Evolutionary conservation across 1,140 invertebrate genomes (phyloP).

Genomic region (Sarcophaga bullata): DNA sequence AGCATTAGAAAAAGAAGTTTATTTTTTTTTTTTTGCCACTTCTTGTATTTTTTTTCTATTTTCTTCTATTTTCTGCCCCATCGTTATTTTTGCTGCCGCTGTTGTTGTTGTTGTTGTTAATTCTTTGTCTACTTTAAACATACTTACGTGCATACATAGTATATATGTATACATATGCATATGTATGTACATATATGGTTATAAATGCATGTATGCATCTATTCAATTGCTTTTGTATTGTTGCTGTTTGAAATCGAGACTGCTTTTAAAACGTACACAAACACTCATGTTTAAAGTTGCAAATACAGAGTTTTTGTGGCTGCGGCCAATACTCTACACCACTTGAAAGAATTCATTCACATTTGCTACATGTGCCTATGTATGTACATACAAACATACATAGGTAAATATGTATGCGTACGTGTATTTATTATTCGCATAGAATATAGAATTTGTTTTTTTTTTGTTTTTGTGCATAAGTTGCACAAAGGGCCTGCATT

Average conservation of each 20-base stretch:
- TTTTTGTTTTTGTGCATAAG: background rate
- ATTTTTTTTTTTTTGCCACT: too few species aligned
- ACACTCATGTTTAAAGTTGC: background rate
- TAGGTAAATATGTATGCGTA: background rate
- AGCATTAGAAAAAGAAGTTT: conserved; percentile 32
- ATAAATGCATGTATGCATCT: background rate
- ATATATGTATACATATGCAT: too few species aligned
- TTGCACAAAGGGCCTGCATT: conserved; percentile 9
- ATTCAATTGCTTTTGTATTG: background rate
- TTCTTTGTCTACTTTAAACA: too few species aligned
- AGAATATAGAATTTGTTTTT: conserved; percentile 3
- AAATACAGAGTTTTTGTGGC: conserved; percentile 6
- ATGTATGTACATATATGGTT: background rate
- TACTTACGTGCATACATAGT: too few species aligned
- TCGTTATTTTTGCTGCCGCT: background rate
- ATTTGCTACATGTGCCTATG: background rate
- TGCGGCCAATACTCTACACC: conserved; percentile 11
- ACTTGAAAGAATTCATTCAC: conserved; percentile 38
- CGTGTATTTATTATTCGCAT: conserved; percentile 3
- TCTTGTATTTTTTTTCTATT: background rate
- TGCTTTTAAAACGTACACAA: too few species aligned
- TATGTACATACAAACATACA: background rate
- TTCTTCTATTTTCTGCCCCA: background rate
- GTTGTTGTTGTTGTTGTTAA: background rate
- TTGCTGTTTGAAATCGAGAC: too few species aligned